phyloP scores from a whole-genome alignment of 2,888 invertebrate species.

The Drosophila pegasa region DNA sequence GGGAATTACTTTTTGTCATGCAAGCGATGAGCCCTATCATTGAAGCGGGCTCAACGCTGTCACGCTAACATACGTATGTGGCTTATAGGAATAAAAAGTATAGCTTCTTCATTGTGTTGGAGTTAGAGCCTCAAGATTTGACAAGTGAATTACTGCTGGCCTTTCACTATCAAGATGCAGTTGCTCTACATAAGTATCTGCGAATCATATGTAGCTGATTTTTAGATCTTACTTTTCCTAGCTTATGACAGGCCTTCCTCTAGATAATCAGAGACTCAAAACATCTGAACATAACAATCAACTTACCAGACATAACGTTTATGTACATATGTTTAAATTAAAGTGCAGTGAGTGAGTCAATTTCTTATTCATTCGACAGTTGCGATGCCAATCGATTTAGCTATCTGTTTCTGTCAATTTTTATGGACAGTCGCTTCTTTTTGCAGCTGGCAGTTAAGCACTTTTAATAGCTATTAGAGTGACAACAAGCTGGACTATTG shows the following conservation, averaged over 20 bases:
- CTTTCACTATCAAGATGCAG: background rate
- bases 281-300: too few species aligned
- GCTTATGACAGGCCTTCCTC: too few species aligned
- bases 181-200: background rate
- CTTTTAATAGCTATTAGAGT: background rate
- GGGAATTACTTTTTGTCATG: constrained; percentile 3
- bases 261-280: too few species aligned
- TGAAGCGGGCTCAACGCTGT: too few species aligned
- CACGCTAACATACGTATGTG: background rate
- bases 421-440: constrained; percentile 2
- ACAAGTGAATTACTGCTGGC: background rate
- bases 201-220: too few species aligned
- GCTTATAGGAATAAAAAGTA: background rate
- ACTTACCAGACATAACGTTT: too few species aligned
- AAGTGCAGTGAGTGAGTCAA: background rate
- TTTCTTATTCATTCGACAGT: background rate
- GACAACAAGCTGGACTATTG: background rate
- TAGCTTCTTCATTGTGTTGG: background rate
- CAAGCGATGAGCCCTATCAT: background rate
- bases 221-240: too few species aligned
- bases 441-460: constrained; percentile 4
- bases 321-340: background rate
- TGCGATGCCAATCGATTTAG: background rate
- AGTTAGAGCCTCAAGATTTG: background rate
- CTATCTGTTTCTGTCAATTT: background rate